Base-by-base conservation (phyloP, 2,797 vertebrate genomes). In the Mareca penelope region DNA sequence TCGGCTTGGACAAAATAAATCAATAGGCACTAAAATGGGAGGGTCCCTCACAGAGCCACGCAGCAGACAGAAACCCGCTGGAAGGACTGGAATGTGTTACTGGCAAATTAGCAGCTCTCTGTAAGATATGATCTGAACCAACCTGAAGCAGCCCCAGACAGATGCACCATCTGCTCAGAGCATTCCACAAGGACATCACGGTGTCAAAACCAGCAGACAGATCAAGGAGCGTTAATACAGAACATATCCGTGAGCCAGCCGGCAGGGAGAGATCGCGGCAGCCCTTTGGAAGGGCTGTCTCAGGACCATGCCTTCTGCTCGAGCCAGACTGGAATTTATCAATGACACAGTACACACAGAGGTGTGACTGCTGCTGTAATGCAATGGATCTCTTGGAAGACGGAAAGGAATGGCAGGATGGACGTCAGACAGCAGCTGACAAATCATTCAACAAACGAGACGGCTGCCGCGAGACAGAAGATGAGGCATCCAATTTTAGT, bases 121-220 rank as follows among this genome's bases (percentile, higher is more conserved):
- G 55, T 61, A 80, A 71, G 80, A 82, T 53, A 65, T 6, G 28
- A 80, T 88, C 82, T 79, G 89, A 68, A 90, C 33, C 52, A 73
- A 91, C 89, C 89, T 85, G 79, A 39, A 94, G 91, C 81, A 93
- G 77, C 67, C 65, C 55, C 77, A 93, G 84, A 44, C 89, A 90
- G 88, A 64, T 33, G 44, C 63, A 89, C 79, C 96, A 96, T 93
- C 95, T 96, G 95, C 89, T 96, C 91, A n/a, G 82, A 82, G 87
- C 84, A 59, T 76, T 95, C 89, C 90, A 68, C 65, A 81, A 93
- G 89, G 92, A 82, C 86, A 64, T 35, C 19, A 28, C 0, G 0
- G 85, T 55, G 79, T 94, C 92, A 94, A 96, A 95, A 89, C 46
- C 88, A 88, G 91, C 92, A 95, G 84, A 67, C 19, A 88, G 79